Base-by-base conservation (phyloP, 2,113 vertebrate genomes). In the Edolisoma coerulescens region DNA sequence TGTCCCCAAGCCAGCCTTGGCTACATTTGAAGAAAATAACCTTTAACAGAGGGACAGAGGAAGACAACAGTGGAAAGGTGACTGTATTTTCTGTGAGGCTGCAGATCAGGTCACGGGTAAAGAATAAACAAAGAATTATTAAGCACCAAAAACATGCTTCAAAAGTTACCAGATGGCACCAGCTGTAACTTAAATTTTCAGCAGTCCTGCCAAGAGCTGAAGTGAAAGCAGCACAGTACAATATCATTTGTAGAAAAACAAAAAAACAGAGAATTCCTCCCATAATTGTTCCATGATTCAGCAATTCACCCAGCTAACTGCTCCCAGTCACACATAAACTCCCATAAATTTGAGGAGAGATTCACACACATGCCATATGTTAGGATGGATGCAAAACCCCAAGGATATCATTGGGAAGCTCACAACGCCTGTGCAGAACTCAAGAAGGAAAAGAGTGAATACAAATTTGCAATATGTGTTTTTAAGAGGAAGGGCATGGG, bases 211-310 rank as follows among this genome's bases (percentile, higher is more conserved):
- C 93, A 92, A 60, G 82, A 90, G 47, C 71, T 68, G 88, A 82
- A 67, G 7, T 44, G 81, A 95, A 88, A 39, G 21, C 84, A 89
- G 37, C 89, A 27, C 18, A 70, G 45, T 65, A 76, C 68, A 91
- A 69, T 86, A 95, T 83, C 92, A 93, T 96, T 93, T 81, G 91
- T 85, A 92, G 77, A 69, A 93, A 97, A 93, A 79, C 90, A 95
- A 42, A 84, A 52, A 87, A 39, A 2, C 57, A 83, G 50, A 93
- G 59, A 79, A 94, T 89, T 61, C 33, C 76, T 95, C n/a, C 92
- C 90, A 52, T 95, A 96, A 97, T 68, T 92, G 94, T 96, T 97
- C 95, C 89, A 95, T 96, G 97, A 98, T 96, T 98, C 97, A 98
- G 97, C 97, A 96, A 65, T 41, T 93, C 93, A 96, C 50, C 56